A percentile compares a stretch with the other conserved stretches of the same genome.
These are phyloP conservation scores for Neria commutata DNA, from an alignment of 2,888 invertebrate genomes.

Conservation along the genomic window DNA sequence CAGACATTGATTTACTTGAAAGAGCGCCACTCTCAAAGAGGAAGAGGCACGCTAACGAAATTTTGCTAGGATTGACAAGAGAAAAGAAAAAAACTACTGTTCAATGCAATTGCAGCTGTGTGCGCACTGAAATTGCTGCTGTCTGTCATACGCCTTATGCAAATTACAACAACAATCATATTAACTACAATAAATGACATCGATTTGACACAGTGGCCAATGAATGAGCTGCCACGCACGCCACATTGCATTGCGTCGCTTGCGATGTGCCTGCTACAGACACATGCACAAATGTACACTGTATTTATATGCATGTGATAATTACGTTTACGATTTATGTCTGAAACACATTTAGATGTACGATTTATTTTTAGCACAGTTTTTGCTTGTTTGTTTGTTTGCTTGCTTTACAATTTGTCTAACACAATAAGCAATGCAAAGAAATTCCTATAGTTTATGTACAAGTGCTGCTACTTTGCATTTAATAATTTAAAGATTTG, in stretches of 20 bases:
- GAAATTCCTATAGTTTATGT: too few relatives aligned
- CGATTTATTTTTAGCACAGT: slow-evolving; percentile 1
- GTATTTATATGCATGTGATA: slow-evolving; percentile 3
- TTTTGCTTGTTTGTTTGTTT: slow-evolving; percentile 8
- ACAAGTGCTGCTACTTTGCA: too few relatives aligned
- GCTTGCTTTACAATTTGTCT: slow-evolving; percentile 6
- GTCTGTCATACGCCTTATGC: too few relatives aligned
- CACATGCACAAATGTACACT: too few relatives aligned
- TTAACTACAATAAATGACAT: slow-evolving; percentile 2
- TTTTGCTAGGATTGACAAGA: too few relatives aligned
- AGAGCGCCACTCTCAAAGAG: slow-evolving; percentile 53
- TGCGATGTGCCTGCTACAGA: too few relatives aligned
- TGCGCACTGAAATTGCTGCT: too few relatives aligned
- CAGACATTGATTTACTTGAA: slow-evolving; percentile 51
- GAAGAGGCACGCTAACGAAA: too few relatives aligned
- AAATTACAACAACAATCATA: neutral
- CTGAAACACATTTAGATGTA: slow-evolving; percentile 5
- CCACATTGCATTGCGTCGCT: slow-evolving; percentile 30
- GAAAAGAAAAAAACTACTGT: too few relatives aligned
- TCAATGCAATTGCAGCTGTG: too few relatives aligned
- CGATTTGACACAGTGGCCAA: neutral
- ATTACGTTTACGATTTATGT: neutral
- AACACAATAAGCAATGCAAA: too few relatives aligned
- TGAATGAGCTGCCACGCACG: slow-evolving; percentile 40
- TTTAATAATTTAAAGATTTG: neutral